Conservation (phyloP, 2,113 vertebrate species). For the Philantomba maxwellii region DNA sequence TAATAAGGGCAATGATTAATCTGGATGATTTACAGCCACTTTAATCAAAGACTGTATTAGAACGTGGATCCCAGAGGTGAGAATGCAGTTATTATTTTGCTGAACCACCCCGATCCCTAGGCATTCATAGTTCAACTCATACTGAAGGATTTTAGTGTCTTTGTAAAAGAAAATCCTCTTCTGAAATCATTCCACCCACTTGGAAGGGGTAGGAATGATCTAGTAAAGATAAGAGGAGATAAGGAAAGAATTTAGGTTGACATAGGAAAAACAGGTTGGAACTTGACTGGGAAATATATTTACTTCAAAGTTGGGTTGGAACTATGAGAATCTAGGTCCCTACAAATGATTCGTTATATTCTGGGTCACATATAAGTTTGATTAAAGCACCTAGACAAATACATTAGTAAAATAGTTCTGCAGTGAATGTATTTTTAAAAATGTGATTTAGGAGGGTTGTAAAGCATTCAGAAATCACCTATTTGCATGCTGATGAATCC, state of each 20-base stretch:
- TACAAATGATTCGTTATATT: not conserved
- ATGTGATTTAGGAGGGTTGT: not conserved
- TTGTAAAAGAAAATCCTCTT: constrained; percentile 55
- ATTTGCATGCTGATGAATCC: not conserved
- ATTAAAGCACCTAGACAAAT: not conserved
- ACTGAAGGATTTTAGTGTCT: constrained; percentile 59
- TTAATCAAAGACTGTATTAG: constrained; percentile 44
- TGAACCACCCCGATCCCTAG: constrained; percentile 42
- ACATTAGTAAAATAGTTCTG: not conserved
- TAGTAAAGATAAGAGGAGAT: not conserved
- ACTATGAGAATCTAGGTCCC: not conserved
- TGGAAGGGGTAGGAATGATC: not conserved
- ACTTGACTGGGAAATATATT: not conserved
- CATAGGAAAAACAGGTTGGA: not conserved
- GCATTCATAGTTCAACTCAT: constrained; percentile 39
- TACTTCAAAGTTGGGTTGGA: not conserved
- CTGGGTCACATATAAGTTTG: not conserved
- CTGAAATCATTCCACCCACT: constrained; percentile 7
- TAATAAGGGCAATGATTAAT: constrained; percentile 51
- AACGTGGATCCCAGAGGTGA: constrained; percentile 57
- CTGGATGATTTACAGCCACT: constrained; percentile 7
- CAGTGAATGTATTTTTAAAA: not conserved
- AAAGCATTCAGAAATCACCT: not conserved
- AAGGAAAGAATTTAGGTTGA: not conserved
- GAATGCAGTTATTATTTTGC: constrained; percentile 44